Evolutionary conservation across 2,113 vertebrate genomes (phyloP).

Genomic region (Phalacrocorax carbo): DNA sequence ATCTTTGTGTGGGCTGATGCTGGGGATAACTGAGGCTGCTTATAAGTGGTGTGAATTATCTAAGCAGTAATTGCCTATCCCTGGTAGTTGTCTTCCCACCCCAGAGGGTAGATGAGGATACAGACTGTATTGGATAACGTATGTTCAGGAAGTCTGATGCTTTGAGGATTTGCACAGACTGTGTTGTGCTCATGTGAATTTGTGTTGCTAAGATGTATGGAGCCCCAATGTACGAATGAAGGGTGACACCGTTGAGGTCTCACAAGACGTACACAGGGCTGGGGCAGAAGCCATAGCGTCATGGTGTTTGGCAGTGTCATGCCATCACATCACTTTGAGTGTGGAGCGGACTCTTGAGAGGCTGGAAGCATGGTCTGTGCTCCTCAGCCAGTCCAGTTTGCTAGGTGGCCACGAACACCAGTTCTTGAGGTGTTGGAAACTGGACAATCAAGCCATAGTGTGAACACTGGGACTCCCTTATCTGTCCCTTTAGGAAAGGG

Average conservation of each 20-base stretch:
- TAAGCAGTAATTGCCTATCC: neutral
- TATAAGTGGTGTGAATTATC: neutral
- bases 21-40: neutral
- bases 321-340: neutral
- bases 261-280: fast-evolving
- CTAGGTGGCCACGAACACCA: neutral
- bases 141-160: neutral
- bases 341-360: neutral
- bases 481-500: neutral
- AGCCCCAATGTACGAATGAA: neutral
- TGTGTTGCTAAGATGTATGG: neutral
- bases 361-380: neutral
- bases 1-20: fast-evolving
- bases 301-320: neutral
- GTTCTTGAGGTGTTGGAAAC: neutral
- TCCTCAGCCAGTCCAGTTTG: neutral
- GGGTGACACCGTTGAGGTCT: neutral
- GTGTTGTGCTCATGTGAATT: neutral
- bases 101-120: neutral
- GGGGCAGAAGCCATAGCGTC: fast-evolving
- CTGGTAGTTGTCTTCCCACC: neutral
- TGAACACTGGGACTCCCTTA: neutral
- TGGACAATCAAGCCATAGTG: neutral
- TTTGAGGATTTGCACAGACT: neutral
- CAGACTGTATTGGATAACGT: neutral